Base-by-base conservation (phyloP, 2,888 invertebrate genomes). In the Euplexia lucipara region DNA sequence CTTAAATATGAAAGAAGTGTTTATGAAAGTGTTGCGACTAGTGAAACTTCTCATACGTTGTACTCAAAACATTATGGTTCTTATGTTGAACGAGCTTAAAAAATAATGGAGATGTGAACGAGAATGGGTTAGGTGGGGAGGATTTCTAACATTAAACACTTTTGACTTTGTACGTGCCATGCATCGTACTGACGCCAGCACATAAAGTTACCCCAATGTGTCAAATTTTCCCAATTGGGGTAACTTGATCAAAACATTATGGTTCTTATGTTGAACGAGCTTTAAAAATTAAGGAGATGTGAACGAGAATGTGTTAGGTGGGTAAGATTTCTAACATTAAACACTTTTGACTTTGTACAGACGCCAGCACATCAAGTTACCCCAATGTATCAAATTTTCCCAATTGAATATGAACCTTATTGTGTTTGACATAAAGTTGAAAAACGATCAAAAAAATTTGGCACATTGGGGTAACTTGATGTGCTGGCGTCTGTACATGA, bases 1-100 rank as follows among this genome's bases (percentile, higher is more conserved):
- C 76, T 75, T 71, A 64, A 59, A 71, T 62, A 69, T 62, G 44
- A 81, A 81, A 78, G 60, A 75, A 66, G 42, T 78, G 67, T 73
- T 65, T 78, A 61, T 74, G 32, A 74, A 73, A 75, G 49, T 78
- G 74, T 63, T 62, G 79, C 45, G 71, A 60, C 63, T 60, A 69
- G 47, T 81, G 71, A 81, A 57, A 60, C 53, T 56, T 66, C 56
- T 54, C 76, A 69, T 67, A 60, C 52, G 75, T 60, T 67, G 78
- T 59, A 52, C 60, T 69, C 63, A 52, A 62, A 66, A 70, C 47
- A 57, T 57, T 62, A 66, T 53, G 56, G 62, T 58, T 57, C 18
- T 20, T 22, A 64, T 45, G 70, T 67, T 67, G 66, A 74, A 74
- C 67, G 61, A 70, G 63, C 26, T 66, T 39, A 44, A 49, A 63